These are phyloP conservation scores for Rhinoraja longicauda DNA, from an alignment of 2,797 vertebrate species.

Conservation along the genomic window DNA sequence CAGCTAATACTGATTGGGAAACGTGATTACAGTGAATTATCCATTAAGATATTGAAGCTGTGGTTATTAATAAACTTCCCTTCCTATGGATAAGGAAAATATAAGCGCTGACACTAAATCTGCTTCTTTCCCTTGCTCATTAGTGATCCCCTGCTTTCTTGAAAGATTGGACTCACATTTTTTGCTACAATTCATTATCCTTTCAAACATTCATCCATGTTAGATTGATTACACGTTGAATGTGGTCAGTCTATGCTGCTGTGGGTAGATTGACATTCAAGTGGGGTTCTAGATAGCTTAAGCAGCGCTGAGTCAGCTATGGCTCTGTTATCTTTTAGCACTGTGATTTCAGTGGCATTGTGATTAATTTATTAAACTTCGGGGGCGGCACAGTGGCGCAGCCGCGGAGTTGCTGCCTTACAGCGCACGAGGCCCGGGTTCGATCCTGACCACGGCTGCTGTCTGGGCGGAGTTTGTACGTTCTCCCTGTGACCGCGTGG, in stretches of 20 bases:
- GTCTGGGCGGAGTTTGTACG: too few species aligned
- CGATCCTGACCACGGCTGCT: too few species aligned
- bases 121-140: neutral
- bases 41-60: conserved; percentile 1
- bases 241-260: neutral
- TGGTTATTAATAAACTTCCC: neutral
- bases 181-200: conserved; percentile 1
- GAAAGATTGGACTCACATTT: neutral
- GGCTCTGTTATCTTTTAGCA: too few species aligned
- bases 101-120: neutral
- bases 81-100: neutral
- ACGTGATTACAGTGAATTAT: neutral
- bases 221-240: neutral
- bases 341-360: too few species aligned
- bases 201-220: neutral
- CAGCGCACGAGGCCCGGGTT: too few species aligned
- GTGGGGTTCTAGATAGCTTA: too few species aligned
- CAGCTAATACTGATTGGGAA: neutral
- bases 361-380: too few species aligned
- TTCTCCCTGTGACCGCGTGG: too few species aligned
- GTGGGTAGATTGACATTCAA: neutral
- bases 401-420: too few species aligned
- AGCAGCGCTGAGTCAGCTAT: too few species aligned
- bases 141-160: neutral
- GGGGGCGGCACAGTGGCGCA: too few species aligned